These are phyloP conservation scores for Erpetoichthys calabaricus DNA, from an alignment of 2,797 vertebrate species.

Conservation along the genomic window DNA sequence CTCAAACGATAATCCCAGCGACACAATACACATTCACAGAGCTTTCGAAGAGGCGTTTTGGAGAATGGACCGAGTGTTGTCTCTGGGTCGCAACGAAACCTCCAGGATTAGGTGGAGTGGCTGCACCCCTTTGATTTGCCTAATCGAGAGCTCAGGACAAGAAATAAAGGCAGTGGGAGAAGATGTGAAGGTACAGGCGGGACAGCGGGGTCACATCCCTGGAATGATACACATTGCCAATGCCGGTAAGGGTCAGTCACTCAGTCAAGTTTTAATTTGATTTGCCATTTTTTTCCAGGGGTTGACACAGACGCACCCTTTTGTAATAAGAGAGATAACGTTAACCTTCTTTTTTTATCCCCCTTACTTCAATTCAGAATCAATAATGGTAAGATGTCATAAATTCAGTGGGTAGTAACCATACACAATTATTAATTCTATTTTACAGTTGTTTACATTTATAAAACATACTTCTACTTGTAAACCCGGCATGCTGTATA, in stretches of 20 bases:
- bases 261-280: too few species aligned
- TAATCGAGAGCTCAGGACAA: slow-evolving; percentile 24
- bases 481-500: too few species aligned
- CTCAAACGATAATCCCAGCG: slow-evolving; percentile 1
- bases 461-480: too few species aligned
- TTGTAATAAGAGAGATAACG: not conserved
- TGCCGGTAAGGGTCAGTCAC: slow-evolving; percentile 21
- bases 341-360: not conserved
- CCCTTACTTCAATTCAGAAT: slow-evolving; percentile 7
- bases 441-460: too few species aligned
- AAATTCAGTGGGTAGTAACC: too few species aligned
- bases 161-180: accelerated
- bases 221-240: slow-evolving; percentile 37
- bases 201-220: slow-evolving; percentile 4
- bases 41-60: slow-evolving; percentile 38
- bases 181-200: not conserved
- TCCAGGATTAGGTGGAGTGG: slow-evolving; percentile 40
- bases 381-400: too few species aligned
- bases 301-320: too few species aligned
- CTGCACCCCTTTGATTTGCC: slow-evolving; percentile 34
- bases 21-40: slow-evolving; percentile 27
- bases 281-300: too few species aligned
- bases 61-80: slow-evolving; percentile 41
- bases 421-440: too few species aligned
- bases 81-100: slow-evolving; percentile 34